Evolutionary conservation across 2,797 vertebrate genomes (phyloP), one percentile per base, ranked within the genome.

Genomic region (Spinus olivaceus): DNA sequence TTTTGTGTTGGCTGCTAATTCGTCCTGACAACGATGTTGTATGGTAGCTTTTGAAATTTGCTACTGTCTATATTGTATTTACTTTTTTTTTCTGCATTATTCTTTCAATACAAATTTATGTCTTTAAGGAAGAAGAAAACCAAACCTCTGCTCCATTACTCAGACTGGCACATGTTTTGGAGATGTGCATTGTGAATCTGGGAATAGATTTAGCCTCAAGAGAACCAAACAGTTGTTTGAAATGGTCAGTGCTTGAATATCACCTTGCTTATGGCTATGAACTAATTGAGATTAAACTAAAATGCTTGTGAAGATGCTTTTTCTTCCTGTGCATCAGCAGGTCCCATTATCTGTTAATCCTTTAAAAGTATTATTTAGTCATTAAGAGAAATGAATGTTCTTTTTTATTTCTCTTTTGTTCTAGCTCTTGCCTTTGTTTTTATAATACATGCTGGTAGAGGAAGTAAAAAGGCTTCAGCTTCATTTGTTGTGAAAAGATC

Each of bases 241-340:
- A 95, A 94, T 0, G 63, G 95, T 91, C 94, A 91, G 1, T 86
- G 73, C 82, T 86, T 79, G 63, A 88, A 49, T 77, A 94, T 90
- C 80, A 88, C 91, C 73, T 96, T 91, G 77, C 91, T 97, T 94
- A 57, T 0, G 23, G 82, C 87, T 95, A 88, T 77, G 70, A 92
- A 93, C 79, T 96, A 96, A 87, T 78, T 86, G 76, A 94, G 85
- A 90, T 92, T 90, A 89, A 94, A 88, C 47, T 86, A 12, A 92
- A 94, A 79, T 88, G 70, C 27, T 60, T 83, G 63, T 76, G 53
- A 76, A 79, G 73, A 76, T 86, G 42, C 27, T 94, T 92, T 63
- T 41, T 79, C 65, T 94, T 92, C 69, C 35, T 88, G 41, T 53
- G 51, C 33, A 60, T 86, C 0, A 3, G 63, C 72, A 90, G 69